Conservation (phyloP, 2,888 invertebrate genomes). For the Drosophila kokeensis region DNA sequence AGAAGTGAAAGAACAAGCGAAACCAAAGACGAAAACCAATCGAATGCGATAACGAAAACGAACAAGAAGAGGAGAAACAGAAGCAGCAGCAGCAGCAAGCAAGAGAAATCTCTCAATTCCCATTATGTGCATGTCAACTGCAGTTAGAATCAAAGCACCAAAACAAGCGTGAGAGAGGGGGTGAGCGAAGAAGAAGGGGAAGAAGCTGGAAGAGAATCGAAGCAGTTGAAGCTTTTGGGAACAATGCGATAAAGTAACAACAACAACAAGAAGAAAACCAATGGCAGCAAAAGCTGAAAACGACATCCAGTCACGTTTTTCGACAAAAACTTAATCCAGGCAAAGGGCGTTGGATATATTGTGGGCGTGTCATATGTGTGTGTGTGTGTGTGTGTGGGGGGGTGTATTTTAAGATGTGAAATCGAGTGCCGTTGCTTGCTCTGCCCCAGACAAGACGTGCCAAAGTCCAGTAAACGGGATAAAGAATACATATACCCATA, state of each 20-base stretch:
- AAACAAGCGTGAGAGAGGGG: constrained; percentile 37
- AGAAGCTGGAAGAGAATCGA: not conserved
- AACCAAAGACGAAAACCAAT: constrained; percentile 68
- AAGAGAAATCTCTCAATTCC: constrained; percentile 79
- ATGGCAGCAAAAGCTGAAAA: constrained; percentile 67
- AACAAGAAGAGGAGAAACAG: constrained; percentile 1
- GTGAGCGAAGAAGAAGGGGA: not conserved
- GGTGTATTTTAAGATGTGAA: constrained; percentile 62
- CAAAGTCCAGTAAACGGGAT: constrained; percentile 67
- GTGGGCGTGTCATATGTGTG: not conserved
- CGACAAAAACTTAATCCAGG: constrained; percentile 77
- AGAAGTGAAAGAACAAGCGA: constrained; percentile 15
- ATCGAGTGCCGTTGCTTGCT: constrained; percentile 60
- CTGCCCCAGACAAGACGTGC: constrained; percentile 70
- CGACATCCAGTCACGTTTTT: constrained; percentile 81
- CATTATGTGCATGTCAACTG: constrained; percentile 81
- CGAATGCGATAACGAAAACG: constrained; percentile 63
- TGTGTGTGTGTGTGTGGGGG: constrained; percentile 1
- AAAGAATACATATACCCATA: constrained; percentile 31
- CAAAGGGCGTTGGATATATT: constrained; percentile 30
- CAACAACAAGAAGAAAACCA: constrained; percentile 46
- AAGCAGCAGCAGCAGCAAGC: constrained; percentile 25
- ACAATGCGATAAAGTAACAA: constrained; percentile 70
- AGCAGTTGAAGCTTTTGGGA: constrained; percentile 48
- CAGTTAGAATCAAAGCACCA: constrained; percentile 78